Percentiles rank a stretch among this genome's conserved stretches.
phyloP scores from a whole-genome alignment of 2,888 invertebrate species.

The Cerceris rybyensis region DNA sequence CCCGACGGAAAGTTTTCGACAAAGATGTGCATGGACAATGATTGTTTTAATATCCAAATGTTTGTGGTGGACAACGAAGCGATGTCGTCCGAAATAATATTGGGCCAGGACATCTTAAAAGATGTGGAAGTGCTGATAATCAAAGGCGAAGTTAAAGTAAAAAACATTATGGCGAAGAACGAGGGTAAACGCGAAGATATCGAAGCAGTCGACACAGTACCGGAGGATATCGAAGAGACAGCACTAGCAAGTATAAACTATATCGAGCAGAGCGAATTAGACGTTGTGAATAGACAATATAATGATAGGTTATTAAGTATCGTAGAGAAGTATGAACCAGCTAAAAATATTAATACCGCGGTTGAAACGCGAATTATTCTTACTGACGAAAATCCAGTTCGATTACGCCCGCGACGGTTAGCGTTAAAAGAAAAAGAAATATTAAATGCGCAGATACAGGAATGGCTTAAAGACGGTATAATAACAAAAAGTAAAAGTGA shows the following conservation, averaged over 20 bases:
- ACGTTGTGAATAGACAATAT: too few relatives aligned
- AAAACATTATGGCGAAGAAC: too few relatives aligned
- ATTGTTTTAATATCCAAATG: conserved; percentile 5
- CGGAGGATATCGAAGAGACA: too few relatives aligned
- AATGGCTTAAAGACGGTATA: background rate
- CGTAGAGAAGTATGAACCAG: background rate
- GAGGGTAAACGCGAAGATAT: too few relatives aligned
- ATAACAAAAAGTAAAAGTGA: conserved; percentile 1
- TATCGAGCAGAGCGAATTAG: background rate
- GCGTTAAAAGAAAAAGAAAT: conserved; percentile 36
- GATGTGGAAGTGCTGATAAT: too few relatives aligned
- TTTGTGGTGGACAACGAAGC: conserved; percentile 6
- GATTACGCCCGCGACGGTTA: conserved; percentile 39
- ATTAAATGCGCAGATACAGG: conserved; percentile 36
- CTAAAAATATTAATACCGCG: conserved; percentile 4
- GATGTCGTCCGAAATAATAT: background rate
- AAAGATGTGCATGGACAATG: background rate
- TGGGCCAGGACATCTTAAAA: too few relatives aligned
- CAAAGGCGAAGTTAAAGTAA: background rate
- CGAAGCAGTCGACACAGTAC: too few relatives aligned
- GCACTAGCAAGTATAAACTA: background rate
- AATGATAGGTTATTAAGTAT: too few relatives aligned
- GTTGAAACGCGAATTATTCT: conserved; percentile 47
- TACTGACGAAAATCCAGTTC: conserved; percentile 34
- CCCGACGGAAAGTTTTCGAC: conserved; percentile 9